Base-by-base conservation (phyloP, 2,888 invertebrate species). In the Sesia apiformis region DNA sequence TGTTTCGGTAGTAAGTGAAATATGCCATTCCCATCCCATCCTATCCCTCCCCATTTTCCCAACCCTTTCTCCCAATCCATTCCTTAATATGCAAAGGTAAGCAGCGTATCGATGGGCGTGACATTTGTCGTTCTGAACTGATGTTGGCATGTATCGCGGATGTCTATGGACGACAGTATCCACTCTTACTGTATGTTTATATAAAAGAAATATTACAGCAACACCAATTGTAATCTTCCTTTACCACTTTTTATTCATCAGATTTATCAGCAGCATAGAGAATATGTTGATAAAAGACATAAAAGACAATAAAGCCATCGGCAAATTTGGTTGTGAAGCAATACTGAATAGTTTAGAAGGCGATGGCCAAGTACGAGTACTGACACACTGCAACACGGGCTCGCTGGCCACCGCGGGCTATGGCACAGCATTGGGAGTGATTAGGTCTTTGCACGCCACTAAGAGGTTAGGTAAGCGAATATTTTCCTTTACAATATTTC, bases 351-450 rank as follows among this genome's bases (percentile, higher is more conserved):
- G 79, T 55, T 76, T 84, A 59, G 78, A 90, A 38, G 91, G 91
- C n/a, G 92, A 93, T 61, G 89, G 90, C 52, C 78, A 89, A 53
- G 93, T 96, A 3, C 90, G 93, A 59, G 90, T 99, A 55, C 86
- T 99, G 54, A 99, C 99, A 3, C 98, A 99, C 78, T 99, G 99
- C 81, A 99, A 99, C 81, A 99, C 99, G 1, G 99, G 99, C 1
- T 97, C 98, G 3, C 90, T 99, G 67, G 99, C 99, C 1, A 99
- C 99, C 4, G 97, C 97, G 51, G 98, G 98, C 49, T 91, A 98
- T 85, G 99, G 99, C 38, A 99, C 99, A 8, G 99, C 99, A 6
- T 90, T 99, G 64, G 99, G 99, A 73, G 98, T 99, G 41, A 95
- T 99, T 62, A 92, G 99, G 62, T 93, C 94, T 55, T 90, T 99